phyloP scores from a whole-genome alignment of 2,888 invertebrate genomes.

The Alviniconcha strummeri region DNA sequence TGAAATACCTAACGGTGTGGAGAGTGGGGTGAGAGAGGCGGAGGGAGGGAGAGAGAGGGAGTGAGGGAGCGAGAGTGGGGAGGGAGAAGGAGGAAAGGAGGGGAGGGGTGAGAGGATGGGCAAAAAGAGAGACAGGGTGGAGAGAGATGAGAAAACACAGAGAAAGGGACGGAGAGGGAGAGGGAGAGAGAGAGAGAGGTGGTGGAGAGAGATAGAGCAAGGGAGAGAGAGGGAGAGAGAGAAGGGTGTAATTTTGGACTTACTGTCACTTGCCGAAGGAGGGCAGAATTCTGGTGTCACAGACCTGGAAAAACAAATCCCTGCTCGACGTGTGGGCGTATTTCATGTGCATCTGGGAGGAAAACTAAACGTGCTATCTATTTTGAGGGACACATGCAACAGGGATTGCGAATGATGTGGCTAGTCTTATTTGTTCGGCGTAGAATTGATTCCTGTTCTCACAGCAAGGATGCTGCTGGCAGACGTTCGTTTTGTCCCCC shows the following conservation, averaged over 20 bases:
- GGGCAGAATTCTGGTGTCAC: constrained; percentile 13
- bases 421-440: background rate
- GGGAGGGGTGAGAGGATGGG: too few relatives aligned
- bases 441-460: background rate
- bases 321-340: background rate
- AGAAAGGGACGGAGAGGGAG: too few relatives aligned
- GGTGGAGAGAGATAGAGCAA: background rate
- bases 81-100: too few relatives aligned
- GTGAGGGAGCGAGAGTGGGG: too few relatives aligned
- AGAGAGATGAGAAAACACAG: background rate
- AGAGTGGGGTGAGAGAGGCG: too few relatives aligned
- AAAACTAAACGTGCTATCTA: background rate
- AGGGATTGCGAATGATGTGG: background rate
- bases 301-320: constrained; percentile 9
- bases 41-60: too few relatives aligned
- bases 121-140: too few relatives aligned
- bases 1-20: too few relatives aligned
- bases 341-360: background rate
- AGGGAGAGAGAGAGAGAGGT: too few relatives aligned
- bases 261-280: background rate
- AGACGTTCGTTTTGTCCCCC: too few relatives aligned
- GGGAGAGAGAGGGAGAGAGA: background rate
- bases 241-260: background rate
- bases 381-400: background rate
- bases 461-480: background rate